These are phyloP conservation scores for Grus americana DNA, from an alignment of 2,113 vertebrate genomes.

Conservation along the genomic window DNA sequence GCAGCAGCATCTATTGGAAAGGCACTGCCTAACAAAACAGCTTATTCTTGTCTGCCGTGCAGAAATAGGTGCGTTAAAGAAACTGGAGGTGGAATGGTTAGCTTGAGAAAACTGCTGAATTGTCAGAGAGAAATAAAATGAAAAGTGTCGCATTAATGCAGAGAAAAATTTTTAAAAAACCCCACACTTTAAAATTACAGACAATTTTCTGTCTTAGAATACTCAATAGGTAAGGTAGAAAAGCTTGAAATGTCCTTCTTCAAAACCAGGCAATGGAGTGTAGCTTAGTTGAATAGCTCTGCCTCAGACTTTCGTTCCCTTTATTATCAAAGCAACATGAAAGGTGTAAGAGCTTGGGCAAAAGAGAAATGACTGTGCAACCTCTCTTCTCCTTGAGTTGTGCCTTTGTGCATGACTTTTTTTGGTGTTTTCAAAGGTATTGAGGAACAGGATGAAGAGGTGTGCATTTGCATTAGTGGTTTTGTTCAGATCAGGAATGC, in stretches of 20 bases:
- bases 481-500: neutral
- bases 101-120: neutral
- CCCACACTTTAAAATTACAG: neutral
- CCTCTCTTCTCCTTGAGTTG: neutral
- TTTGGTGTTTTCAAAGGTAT: neutral
- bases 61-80: neutral
- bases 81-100: neutral
- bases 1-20: neutral
- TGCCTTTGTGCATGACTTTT: neutral
- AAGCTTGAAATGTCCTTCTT: neutral
- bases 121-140: neutral
- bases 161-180: neutral
- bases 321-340: neutral
- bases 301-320: neutral
- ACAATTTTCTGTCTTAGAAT: neutral
- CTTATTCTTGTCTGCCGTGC: neutral
- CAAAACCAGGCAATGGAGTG: neutral
- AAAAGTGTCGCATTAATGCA: neutral
- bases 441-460: neutral
- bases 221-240: neutral
- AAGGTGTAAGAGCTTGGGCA: neutral
- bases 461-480: neutral
- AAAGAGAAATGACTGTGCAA: neutral
- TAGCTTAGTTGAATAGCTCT: conserved; percentile 9
- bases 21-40: neutral